A percentile compares a stretch with the other conserved stretches of the same genome.
These are phyloP conservation scores for Odontocerum albicorne DNA, from an alignment of 2,888 invertebrate species.

Conservation along the genomic window DNA sequence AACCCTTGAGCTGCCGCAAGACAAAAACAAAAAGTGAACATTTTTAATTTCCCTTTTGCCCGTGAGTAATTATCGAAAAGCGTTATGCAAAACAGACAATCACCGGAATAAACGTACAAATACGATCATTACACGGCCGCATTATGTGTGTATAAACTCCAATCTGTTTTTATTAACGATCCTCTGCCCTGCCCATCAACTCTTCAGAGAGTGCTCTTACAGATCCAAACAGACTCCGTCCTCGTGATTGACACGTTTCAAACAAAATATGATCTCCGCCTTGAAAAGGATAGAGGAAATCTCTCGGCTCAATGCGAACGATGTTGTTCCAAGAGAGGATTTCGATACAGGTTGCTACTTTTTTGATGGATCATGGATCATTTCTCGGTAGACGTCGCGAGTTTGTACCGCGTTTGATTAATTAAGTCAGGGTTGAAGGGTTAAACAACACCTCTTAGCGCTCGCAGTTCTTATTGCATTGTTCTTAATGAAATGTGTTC, in stretches of 20 bases:
- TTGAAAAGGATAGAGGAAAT: neutral
- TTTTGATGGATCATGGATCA: slow-evolving; percentile 2
- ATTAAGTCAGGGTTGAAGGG: slow-evolving; percentile 34
- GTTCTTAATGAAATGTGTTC: slow-evolving; percentile 34
- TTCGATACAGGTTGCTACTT: neutral
- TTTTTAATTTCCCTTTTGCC: slow-evolving; percentile 3
- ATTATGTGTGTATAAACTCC: slow-evolving; percentile 16
- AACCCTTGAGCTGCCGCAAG: slow-evolving; percentile 3
- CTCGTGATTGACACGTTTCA: neutral
- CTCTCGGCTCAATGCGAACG: neutral
- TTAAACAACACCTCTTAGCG: slow-evolving; percentile 37
- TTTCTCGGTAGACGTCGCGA: slow-evolving; percentile 9
- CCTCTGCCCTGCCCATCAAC: slow-evolving; percentile 9
- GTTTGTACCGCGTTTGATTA: slow-evolving; percentile 27
- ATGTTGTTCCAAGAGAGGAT: slow-evolving; percentile 1
- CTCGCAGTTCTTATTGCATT: slow-evolving; percentile 23
- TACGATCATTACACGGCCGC: slow-evolving; percentile 13
- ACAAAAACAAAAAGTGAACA: slow-evolving; percentile 1
- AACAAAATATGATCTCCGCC: neutral
- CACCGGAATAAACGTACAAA: slow-evolving; percentile 7
- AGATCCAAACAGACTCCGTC: no score
- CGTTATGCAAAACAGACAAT: slow-evolving; percentile 18
- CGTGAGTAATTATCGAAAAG: slow-evolving; percentile 16
- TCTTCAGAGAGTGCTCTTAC: slow-evolving; percentile 3
- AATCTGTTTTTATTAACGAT: slow-evolving; percentile 27